Base-by-base conservation (phyloP, 2,113 vertebrate species). In the Takifugu flavidus region DNA sequence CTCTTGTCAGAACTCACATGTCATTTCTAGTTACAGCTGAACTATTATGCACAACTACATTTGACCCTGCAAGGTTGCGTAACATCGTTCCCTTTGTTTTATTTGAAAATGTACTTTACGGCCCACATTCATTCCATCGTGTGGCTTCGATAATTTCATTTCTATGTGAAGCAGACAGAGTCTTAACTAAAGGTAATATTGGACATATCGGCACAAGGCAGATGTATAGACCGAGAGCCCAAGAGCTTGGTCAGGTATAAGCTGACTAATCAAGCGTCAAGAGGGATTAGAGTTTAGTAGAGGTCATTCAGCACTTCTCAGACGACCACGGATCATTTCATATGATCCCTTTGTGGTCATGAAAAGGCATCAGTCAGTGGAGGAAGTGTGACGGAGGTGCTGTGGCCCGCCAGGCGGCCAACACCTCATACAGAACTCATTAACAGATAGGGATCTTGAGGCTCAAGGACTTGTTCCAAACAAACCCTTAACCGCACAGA, bases 391-490 rank as follows among this genome's bases (percentile, higher is more conserved):
- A 68, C 69, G 63, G 62, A 65, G 73, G 62, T 62, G 65, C 70
- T 67, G 53, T 39, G 68, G 59, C 61, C 65, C 31, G 59, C 59
- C 65, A 73, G 67, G 67, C 70, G 65, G 60, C 70, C 65, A 78
- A 50, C 56, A 42, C 56, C 59, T 63, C 67, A 68, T 39, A 25
- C 72, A 88, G 80, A 90, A 83, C 89, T 89, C 86, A 91, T 91
- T 90, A 90, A 87, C 78, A 91, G 89, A 92, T 90, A 91, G 59
- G 77, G 75, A 91, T 90, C 87, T 88, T 34, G 44, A 75, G 39
- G 62, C 64, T 79, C 67, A 69, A 75, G 77, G 68, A 82, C 74
- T 56, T 61, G 57, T 74, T 84, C 29, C 64, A 31, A 74, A 79
- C 52, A 79, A 78, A 82, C 67, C 72, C 70, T 72, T 74, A 75